Base-by-base conservation (phyloP, 2,797 vertebrate species). In the Spinibarbus caldwelli region DNA sequence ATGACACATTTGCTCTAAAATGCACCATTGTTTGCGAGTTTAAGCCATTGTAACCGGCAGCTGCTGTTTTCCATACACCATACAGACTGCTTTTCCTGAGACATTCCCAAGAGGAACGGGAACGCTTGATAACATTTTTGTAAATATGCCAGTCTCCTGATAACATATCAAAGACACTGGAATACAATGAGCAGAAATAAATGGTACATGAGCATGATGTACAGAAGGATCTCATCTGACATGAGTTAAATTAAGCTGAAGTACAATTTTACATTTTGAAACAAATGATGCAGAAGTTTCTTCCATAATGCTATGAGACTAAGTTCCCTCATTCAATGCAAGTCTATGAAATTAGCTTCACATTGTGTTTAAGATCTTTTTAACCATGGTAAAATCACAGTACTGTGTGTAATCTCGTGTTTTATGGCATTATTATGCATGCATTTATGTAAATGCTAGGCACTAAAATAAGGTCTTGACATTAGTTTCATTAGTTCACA, bases 1-100 rank as follows among this genome's bases (percentile, higher is more conserved):
- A 91, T 89, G 91, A 93, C 91, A 91, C 91, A 90, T 86, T 88
- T 75, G 86, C 91, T 86, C 85, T 90, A 89, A 94, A 94, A 93
- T 89, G 90, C 89, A 83, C 91, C 91, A 92, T 93, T 95, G 94
- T 94, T 91, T 86, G 85, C 73, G 49, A 90, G 88, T 89, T 78
- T 89, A 91, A 86, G 91, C 85, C 86, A 84, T 90, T 78, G 52
- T 91, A 90, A 92, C 91, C 90, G 89, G 92, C 89, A 88, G 90
- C 91, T 88, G 90, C 70, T 86, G 90, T 67, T 92, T 90, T 88
- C 89, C 77, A 62, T 88, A 90, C 92, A 93, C 91, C 90, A 87
- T 5, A 62, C 87, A 89, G 90, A 87, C 90, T 70, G 76, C 88
- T 89, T 92, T 92, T 89, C 85, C 82, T 52, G 67, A 86, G 84